phyloP scores from a whole-genome alignment of 2,888 invertebrate species.

The Drosophila parthenogenetica region DNA sequence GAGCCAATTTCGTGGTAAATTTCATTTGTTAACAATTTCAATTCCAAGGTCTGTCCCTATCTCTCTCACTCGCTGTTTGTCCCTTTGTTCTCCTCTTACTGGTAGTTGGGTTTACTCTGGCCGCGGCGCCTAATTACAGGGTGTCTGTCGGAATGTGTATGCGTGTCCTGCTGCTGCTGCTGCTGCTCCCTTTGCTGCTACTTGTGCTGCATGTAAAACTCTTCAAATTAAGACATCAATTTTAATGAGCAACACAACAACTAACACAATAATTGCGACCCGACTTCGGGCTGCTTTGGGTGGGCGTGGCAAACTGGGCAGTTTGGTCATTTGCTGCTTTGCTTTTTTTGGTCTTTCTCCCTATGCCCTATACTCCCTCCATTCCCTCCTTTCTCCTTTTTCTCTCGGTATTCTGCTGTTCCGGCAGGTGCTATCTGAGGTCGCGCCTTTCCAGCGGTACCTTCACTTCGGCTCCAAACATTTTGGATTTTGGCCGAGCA shows the following conservation, averaged over 20 bases:
- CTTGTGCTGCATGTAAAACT: slow-evolving; percentile 64
- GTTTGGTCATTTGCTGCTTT: slow-evolving; percentile 56
- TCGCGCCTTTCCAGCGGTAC: slow-evolving; percentile 34
- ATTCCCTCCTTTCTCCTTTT: slow-evolving; percentile 17
- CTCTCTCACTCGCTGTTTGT: not conserved
- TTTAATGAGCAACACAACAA: slow-evolving; percentile 74
- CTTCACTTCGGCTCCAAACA: slow-evolving; percentile 58
- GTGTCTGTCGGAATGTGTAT: slow-evolving; percentile 50
- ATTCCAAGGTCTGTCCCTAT: slow-evolving; percentile 31
- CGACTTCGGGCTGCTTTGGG: slow-evolving; percentile 36
- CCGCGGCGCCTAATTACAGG: slow-evolving; percentile 78
- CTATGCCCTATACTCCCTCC: not conserved
- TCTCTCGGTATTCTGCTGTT: slow-evolving; percentile 43
- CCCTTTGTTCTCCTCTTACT: not conserved
- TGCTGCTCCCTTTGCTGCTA: slow-evolving; percentile 11
- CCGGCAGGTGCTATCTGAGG: slow-evolving; percentile 67
- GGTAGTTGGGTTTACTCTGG: slow-evolving; percentile 30
- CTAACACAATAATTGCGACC: slow-evolving; percentile 74
- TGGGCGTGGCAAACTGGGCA: slow-evolving; percentile 60
- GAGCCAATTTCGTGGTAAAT: slow-evolving; percentile 72
- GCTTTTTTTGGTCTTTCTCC: slow-evolving; percentile 43
- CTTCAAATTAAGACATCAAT: slow-evolving; percentile 78
- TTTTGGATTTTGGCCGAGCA: slow-evolving; percentile 32
- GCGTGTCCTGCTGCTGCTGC: slow-evolving; percentile 47
- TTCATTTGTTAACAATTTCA: slow-evolving; percentile 79